Percentiles rank a stretch among this genome's conserved stretches.
phyloP scores from a whole-genome alignment of 2,888 invertebrate species.

The Apotomis capreana region DNA sequence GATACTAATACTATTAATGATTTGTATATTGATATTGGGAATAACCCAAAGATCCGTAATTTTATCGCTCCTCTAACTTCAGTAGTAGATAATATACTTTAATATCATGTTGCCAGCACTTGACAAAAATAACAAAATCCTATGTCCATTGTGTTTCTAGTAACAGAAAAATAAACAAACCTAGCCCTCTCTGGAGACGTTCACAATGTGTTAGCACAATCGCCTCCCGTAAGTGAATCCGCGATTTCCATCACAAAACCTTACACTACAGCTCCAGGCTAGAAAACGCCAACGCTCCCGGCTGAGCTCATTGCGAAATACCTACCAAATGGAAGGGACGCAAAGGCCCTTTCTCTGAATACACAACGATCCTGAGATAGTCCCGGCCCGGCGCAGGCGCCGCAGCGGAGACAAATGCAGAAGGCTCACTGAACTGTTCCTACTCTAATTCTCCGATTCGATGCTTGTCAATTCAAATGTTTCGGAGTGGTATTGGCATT shows the following conservation, averaged over 20 bases:
- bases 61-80: too few species aligned
- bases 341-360: conserved; percentile 14
- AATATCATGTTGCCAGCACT: too few species aligned
- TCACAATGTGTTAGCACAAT: background rate
- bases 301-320: conserved; percentile 1
- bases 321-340: conserved; percentile 4
- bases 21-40: too few species aligned
- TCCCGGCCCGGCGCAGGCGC: background rate
- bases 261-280: background rate
- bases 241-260: conserved; percentile 25
- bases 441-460: too few species aligned
- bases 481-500: too few species aligned
- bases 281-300: background rate
- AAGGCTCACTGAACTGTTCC: background rate
- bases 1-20: too few species aligned
- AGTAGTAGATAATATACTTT: too few species aligned
- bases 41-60: too few species aligned
- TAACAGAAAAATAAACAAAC: conserved; percentile 1
- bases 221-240: conserved; percentile 1
- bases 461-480: too few species aligned
- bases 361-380: conserved; percentile 14
- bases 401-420: background rate
- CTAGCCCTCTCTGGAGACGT: background rate
- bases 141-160: too few species aligned
- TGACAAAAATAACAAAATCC: too few species aligned